Evolutionary conservation across 2,113 vertebrate genomes (phyloP).

Genomic region (Indri indri): DNA sequence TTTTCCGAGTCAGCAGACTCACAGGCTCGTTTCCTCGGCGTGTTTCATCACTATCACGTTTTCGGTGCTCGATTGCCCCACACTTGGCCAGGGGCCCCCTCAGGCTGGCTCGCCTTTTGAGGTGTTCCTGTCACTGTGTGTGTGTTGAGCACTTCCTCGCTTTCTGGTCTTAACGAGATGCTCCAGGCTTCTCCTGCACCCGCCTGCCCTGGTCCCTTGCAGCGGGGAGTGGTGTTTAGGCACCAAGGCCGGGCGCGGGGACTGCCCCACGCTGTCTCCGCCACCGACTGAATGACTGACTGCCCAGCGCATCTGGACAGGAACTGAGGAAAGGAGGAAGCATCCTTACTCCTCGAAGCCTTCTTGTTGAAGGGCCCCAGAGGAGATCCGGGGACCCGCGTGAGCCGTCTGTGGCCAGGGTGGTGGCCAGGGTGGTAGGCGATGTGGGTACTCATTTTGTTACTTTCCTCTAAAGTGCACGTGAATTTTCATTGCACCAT

Average conservation of each 20-base stretch:
- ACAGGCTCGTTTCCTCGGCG: too few relatives aligned
- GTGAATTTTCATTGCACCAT: fast-evolving
- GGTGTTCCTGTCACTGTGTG: fast-evolving
- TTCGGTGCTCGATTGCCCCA: neutral
- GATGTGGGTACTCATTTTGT: fast-evolving
- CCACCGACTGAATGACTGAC: neutral
- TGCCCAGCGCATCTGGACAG: fast-evolving
- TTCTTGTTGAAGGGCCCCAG: neutral
- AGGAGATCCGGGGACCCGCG: neutral
- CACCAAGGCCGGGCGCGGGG: fast-evolving
- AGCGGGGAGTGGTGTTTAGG: neutral
- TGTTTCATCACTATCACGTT: neutral
- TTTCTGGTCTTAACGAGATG: neutral
- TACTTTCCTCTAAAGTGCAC: neutral
- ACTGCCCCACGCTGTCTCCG: neutral
- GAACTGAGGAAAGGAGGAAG: neutral
- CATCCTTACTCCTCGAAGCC: fast-evolving
- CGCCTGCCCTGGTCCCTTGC: neutral
- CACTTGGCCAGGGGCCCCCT: too few relatives aligned
- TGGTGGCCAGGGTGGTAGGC: neutral
- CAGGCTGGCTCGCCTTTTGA: neutral
- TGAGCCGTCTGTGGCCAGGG: fast-evolving
- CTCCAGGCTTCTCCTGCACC: neutral
- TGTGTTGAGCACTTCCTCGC: fast-evolving
- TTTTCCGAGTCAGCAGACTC: fast-evolving